Conservation (phyloP, 2,797 vertebrate genomes). For the Phalanger gymnotis region DNA sequence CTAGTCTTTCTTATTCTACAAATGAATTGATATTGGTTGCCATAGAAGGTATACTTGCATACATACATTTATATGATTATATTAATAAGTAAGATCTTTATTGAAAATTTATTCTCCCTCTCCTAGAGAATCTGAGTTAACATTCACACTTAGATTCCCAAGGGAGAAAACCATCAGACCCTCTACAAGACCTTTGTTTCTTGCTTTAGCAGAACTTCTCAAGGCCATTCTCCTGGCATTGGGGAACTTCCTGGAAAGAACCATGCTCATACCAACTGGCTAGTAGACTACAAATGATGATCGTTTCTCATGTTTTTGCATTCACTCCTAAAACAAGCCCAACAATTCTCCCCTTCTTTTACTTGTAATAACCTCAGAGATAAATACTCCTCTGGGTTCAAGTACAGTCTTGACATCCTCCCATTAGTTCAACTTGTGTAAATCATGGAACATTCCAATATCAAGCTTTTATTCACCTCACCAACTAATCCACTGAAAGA, state of each 20-base stretch:
- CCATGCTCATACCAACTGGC: not conserved
- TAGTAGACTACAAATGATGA: not conserved
- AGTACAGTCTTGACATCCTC: not conserved
- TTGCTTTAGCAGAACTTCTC: not conserved
- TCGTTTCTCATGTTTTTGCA: not conserved
- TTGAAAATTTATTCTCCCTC: not conserved
- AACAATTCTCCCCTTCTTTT: not conserved
- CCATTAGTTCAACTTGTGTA: not conserved
- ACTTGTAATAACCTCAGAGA: not conserved
- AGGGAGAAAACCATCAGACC: not conserved
- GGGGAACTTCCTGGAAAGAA: not conserved
- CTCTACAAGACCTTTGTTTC: not conserved
- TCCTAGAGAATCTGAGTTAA: not conserved
- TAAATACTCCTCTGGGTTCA: not conserved
- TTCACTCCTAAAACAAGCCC: not conserved
- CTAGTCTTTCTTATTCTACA: not conserved
- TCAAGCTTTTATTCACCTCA: not conserved
- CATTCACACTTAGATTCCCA: not conserved
- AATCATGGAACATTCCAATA: not conserved
- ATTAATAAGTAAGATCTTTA: not conserved
- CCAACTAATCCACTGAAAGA: not conserved
- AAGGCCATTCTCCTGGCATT: not conserved
- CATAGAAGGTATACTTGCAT: not conserved
- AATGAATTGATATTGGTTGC: not conserved
- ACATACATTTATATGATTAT: not conserved